Base-by-base conservation (phyloP, 1,140 invertebrate genomes). In the Tetramorium alpestre region DNA sequence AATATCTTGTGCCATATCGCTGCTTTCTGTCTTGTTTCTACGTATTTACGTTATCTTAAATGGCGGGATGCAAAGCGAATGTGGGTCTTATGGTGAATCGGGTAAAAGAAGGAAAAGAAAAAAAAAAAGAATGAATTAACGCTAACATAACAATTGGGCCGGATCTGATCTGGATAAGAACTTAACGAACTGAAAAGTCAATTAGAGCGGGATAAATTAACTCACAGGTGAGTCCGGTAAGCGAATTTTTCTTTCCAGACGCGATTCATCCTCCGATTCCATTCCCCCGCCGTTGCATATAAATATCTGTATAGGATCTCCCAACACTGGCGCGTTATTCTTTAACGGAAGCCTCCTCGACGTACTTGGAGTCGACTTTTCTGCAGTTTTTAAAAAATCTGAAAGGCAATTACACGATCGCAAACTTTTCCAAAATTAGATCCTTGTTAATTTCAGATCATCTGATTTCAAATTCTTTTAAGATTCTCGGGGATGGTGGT, bases 11-110 rank as follows among this genome's bases (percentile, higher is more conserved):
- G 87, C 87, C 90, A 80, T 47, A 54, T 70, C 85, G 87, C 89
- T 91, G 89, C 90, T 91, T 91, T 87, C 75, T 91, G 86, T 91
- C 82, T 81, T 90, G 76, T 90, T 75, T 80, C 78, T 89, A 80
- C 67, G 72, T 88, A 88, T 80, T 82, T 73, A 84, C 38, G 25
- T 81, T 33, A 58, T 69, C 13, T 58, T 13, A 62, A 73, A 62
- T 60, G 80, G 56, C 80, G 69, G 69, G 41, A 60, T 75, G 80
- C 38, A 47, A 75, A 84, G 80, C 54, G 80, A 60, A 84, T 60
- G 25, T 7, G 62, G 28, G 13, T 80, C 76, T 18, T 3, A 0
- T 62, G 49, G 38, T 60, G 62, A 67, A 80, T 65, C 54, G 51
- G 41, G 49, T 33, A 33, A 47, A 22, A 16, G 10, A 25, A 41